Percentiles rank a stretch among this genome's conserved stretches.
phyloP scores from a whole-genome alignment of 1,140 invertebrate genomes.

The Geopemphigus sp. region DNA sequence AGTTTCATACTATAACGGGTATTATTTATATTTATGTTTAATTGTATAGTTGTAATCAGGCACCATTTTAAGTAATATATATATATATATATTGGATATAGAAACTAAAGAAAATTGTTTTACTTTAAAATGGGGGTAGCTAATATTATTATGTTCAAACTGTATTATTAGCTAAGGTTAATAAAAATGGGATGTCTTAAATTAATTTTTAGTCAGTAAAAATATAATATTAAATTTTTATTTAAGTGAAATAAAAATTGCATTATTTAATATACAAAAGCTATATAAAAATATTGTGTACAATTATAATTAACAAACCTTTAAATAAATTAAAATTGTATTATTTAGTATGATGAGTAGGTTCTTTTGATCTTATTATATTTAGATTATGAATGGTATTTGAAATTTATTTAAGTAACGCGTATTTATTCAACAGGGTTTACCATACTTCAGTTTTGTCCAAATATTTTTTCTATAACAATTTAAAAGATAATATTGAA shows the following conservation, averaged over 20 bases:
- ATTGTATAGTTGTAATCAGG: background rate
- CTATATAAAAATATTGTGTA: background rate
- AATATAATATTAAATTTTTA: background rate
- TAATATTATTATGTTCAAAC: conserved; percentile 7
- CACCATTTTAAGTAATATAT: background rate
- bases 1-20: conserved; percentile 28
- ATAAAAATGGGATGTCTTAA: background rate
- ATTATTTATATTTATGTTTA: conserved; percentile 14
- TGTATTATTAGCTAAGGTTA: background rate
- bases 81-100: conserved; percentile 6
- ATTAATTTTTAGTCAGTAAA: conserved; percentile 4
- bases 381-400: background rate
- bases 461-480: background rate
- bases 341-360: background rate
- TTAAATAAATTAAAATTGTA: background rate
- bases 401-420: background rate
- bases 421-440: conserved; percentile 8
- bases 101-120: too few relatives aligned
- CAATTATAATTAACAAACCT: too few relatives aligned
- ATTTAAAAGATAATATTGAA: background rate
- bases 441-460: conserved; percentile 1
- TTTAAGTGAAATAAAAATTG: background rate
- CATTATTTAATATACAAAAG: background rate
- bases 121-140: background rate
- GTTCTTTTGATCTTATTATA: background rate